Evolutionary conservation across 2,888 invertebrate genomes (phyloP), one percentile per base, ranked within the genome.

Genomic region (Tineola bisselliella): DNA sequence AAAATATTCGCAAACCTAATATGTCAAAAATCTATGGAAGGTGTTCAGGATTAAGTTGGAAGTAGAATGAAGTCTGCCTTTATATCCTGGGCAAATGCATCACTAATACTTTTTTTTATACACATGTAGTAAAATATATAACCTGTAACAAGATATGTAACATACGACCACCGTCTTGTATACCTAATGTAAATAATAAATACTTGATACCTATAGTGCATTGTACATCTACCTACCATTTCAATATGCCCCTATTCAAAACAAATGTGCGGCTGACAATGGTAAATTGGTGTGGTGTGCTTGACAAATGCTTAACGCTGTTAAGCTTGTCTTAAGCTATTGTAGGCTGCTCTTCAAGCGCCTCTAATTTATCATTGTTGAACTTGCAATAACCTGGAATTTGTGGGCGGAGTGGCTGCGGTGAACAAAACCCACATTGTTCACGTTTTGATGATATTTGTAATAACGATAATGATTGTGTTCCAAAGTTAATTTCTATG

Each of bases 241-340:
- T 54, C 54, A 58, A 31, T 58, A 58, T 33, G 58, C 33, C 33
- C 58, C 18, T 30, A 33, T 58, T 58, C 71, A 72, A 76, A 79
- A 76, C 81, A 84, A 84, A 86, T 86, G 79, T 72, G 84, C 82
- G 84, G 84, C 78, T 74, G 84, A 80, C 84, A 76, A 74, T 83
- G 83, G 68, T 84, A 86, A 84, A 86, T 86, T 80, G 72, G 70
- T 68, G 66, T 69, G 72, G 77, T 75, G 73, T 74, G 66, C 71
- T 72, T 84, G 79, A 86, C 71, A 81, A 82, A 86, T 84, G 78
- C 70, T 68, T 66, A 64, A 68, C 70, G 69, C 71, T 75, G 73
- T 75, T 75, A 73, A 77, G 77, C 76, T 77, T 76, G 76, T 80
- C 77, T 78, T 76, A 76, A 83, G 82, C 82, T 81, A 79, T 79